Percentiles rank a stretch among this genome's conserved stretches.
These are phyloP conservation scores for Parazoanthus atlanticus DNA, from an alignment of 92 coral and sea anemone species.

Conservation along the genomic window DNA sequence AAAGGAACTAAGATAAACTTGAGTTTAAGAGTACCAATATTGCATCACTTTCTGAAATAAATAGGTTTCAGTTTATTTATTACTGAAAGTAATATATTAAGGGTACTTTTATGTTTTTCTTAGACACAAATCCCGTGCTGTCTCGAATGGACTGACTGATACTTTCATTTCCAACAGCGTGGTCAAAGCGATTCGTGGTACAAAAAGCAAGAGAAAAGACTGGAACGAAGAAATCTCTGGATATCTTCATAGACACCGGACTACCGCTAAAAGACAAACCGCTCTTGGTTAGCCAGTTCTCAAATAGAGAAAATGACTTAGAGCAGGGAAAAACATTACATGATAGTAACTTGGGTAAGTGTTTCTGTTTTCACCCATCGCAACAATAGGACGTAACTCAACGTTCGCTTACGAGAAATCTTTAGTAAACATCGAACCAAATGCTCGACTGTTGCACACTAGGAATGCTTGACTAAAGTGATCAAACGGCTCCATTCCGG, in stretches of 20 bases:
- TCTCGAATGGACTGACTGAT: background rate
- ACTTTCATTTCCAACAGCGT: background rate
- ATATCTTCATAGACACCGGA: constrained; percentile 32
- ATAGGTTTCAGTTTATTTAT: too few species aligned
- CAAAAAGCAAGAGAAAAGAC: background rate
- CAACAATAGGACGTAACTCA: too few species aligned
- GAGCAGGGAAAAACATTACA: background rate
- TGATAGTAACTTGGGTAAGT: background rate
- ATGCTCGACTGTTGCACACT: too few species aligned
- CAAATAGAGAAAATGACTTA: background rate
- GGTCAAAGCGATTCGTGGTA: background rate
- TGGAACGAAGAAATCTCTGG: constrained; percentile 25
- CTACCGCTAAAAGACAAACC: constrained; percentile 17
- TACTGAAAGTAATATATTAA: too few species aligned
- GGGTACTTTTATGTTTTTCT: background rate
- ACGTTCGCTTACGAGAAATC: too few species aligned
- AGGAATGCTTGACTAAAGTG: too few species aligned
- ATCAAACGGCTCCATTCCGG: too few species aligned
- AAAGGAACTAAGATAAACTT: too few species aligned
- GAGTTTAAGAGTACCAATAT: too few species aligned
- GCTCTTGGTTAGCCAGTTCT: background rate
- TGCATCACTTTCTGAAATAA: too few species aligned
- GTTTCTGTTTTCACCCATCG: too few species aligned
- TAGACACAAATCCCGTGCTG: background rate
- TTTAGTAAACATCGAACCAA: background rate